Conservation (phyloP, 1,140 invertebrate species). For the Steinernema khuongi region DNA sequence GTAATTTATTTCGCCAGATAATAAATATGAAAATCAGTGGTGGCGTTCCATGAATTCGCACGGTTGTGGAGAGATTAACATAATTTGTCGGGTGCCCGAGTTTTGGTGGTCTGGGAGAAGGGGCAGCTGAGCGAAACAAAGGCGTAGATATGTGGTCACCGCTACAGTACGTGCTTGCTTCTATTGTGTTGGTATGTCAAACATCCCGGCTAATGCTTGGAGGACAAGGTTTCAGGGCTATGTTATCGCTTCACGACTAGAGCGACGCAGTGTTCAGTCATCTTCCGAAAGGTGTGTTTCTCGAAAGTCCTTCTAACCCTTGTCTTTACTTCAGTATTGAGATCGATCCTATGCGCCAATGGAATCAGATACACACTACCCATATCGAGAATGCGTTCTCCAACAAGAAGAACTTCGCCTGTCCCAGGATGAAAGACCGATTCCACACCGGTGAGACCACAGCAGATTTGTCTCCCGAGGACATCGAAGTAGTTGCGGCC, state of each 20-base stretch:
- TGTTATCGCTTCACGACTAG: not conserved
- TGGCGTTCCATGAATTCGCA: no score
- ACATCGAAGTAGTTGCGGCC: slow-evolving; percentile 45
- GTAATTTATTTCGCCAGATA: not conserved
- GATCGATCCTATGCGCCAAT: not conserved
- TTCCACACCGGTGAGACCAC: slow-evolving; percentile 39
- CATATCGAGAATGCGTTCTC: slow-evolving; percentile 37
- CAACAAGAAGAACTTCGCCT: slow-evolving; percentile 38
- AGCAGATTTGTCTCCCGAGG: slow-evolving; percentile 47
- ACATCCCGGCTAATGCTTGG: no score
- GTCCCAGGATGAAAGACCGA: slow-evolving; percentile 40
- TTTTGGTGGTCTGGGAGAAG: no score
- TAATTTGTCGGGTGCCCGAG: no score
- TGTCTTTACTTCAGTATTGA: not conserved
- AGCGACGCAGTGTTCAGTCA: not conserved
- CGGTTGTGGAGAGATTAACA: no score
- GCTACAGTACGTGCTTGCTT: no score
- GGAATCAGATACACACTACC: slow-evolving; percentile 37
- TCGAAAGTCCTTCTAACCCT: not conserved
- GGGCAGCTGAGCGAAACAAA: no score
- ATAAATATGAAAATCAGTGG: not conserved
- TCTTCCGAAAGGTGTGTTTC: slow-evolving; percentile 6
- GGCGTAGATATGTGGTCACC: no score
- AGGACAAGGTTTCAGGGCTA: no score
- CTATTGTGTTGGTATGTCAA: no score